Conservation (phyloP, 2,888 invertebrate species). For the Nebria brevicollis region DNA sequence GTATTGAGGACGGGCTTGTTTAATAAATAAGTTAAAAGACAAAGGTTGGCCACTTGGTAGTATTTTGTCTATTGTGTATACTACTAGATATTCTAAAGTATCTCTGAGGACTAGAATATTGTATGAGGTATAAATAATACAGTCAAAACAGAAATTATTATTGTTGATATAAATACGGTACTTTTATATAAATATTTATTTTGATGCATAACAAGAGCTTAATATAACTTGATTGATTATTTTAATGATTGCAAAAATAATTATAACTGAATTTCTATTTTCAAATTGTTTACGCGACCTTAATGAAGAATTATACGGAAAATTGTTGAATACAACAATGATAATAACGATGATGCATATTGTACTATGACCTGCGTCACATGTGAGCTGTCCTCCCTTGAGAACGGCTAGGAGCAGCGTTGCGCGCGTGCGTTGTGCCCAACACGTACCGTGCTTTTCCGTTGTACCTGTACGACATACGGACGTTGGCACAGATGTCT, state of each 20-base stretch:
- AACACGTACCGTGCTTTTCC: neutral
- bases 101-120: no score
- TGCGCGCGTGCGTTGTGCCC: neutral
- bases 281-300: no score
- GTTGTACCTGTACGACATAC: neutral
- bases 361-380: conserved; percentile 31
- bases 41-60: conserved; percentile 25
- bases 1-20: conserved; percentile 1
- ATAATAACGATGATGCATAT: neutral
- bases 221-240: no score
- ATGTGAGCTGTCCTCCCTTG: conserved; percentile 38
- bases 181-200: no score
- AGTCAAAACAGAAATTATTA: no score
- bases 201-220: no score
- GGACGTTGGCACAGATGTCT: neutral
- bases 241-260: no score
- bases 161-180: no score
- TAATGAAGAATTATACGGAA: neutral
- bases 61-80: neutral
- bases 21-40: conserved; percentile 42
- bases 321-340: neutral
- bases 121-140: no score
- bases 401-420: conserved; percentile 3
- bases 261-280: no score
- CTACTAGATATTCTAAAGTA: neutral